Percentiles rank a stretch among this genome's conserved stretches.
Conservation (phyloP, 2,113 vertebrate species). For the Corythaeola cristata region DNA sequence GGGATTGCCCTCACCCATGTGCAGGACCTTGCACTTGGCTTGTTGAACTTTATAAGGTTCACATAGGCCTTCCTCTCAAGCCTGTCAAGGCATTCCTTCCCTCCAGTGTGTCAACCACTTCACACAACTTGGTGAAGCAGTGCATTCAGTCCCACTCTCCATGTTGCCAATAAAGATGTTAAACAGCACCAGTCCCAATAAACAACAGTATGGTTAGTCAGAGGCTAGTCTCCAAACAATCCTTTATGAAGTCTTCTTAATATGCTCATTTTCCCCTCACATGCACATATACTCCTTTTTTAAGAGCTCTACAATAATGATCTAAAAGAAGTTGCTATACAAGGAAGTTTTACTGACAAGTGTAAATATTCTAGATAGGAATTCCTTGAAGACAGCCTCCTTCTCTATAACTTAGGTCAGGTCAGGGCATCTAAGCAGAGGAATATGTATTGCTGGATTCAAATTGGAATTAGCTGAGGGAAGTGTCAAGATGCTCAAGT, state of each 20-base stretch:
- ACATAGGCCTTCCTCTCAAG: no score
- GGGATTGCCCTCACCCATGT: no score
- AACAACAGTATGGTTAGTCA: background rate
- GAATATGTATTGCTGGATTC: background rate
- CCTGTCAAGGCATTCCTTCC: no score
- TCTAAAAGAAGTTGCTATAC: background rate
- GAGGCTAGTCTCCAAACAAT: background rate
- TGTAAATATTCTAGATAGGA: background rate
- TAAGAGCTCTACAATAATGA: background rate
- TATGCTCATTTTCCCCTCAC: background rate
- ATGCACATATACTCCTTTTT: fast-evolving
- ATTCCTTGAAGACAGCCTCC: background rate
- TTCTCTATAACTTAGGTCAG: background rate
- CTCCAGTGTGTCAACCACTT: no score
- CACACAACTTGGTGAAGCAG: no score
- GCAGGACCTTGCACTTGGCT: no score
- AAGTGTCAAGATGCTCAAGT: background rate
- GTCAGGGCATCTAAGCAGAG: background rate
- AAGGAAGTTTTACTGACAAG: background rate
- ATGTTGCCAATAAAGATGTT: no score
- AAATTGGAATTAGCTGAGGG: background rate
- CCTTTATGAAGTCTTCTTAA: background rate
- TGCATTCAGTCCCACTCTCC: no score
- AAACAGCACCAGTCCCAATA: no score
- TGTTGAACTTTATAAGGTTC: no score